Percentiles rank a stretch among this genome's conserved stretches.
phyloP scores from a whole-genome alignment of 2,113 vertebrate species.

The Muntiacus reevesi region DNA sequence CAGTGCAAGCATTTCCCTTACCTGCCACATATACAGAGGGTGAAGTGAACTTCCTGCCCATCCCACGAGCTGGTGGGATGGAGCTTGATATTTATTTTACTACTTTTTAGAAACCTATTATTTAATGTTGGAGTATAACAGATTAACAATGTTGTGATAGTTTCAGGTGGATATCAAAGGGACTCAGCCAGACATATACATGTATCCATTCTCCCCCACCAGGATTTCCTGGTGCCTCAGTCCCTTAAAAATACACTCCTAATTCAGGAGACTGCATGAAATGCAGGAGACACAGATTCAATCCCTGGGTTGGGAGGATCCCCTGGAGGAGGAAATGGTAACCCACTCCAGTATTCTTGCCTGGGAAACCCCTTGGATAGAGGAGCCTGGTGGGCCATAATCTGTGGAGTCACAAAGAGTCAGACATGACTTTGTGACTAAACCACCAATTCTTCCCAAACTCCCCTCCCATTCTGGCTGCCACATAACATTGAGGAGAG shows the following conservation, averaged over 20 bases:
- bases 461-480: background rate
- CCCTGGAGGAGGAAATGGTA: background rate
- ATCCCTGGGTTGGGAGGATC: background rate
- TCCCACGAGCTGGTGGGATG: background rate
- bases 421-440: background rate
- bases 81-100: background rate
- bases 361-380: background rate
- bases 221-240: background rate
- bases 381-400: background rate
- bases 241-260: background rate
- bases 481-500: background rate
- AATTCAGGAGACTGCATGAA: background rate
- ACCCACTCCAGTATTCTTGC: background rate
- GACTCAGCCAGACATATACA: background rate
- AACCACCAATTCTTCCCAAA: background rate
- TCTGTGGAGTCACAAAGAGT: background rate
- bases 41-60: background rate
- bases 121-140: background rate
- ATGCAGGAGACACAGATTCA: background rate
- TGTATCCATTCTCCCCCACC: background rate
- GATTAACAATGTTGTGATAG: background rate
- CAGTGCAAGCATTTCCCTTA: fast-evolving
- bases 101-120: background rate
- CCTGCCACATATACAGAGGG: fast-evolving
- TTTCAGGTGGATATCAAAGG: background rate